A percentile compares a stretch with the other conserved stretches of the same genome.
phyloP scores from a whole-genome alignment of 1,140 invertebrate species.

The Archegozetes longisetosus region DNA sequence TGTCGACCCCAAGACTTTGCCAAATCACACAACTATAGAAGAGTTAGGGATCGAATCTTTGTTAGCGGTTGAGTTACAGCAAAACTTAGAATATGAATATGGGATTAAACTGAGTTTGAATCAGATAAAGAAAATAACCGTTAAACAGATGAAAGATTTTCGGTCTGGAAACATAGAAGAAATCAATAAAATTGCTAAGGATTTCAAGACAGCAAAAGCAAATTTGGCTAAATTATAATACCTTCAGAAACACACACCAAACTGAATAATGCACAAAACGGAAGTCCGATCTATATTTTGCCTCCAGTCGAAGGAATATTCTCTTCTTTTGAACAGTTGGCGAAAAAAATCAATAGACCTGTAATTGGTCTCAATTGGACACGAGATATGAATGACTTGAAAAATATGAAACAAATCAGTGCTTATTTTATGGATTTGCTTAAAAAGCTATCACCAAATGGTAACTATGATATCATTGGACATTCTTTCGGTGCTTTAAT shows the following conservation, averaged over 20 bases:
- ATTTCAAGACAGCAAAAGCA: not conserved
- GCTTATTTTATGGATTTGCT: constrained; percentile 1
- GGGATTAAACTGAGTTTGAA: constrained; percentile 39
- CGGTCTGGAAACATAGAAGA: constrained; percentile 21
- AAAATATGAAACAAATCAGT: not conserved
- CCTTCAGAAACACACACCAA: not conserved
- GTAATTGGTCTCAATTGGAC: constrained; percentile 15
- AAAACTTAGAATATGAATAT: constrained; percentile 78
- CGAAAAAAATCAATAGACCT: not conserved
- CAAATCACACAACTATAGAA: constrained; percentile 52
- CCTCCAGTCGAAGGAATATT: constrained; percentile 17
- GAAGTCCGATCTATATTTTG: constrained; percentile 13
- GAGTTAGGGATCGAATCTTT: constrained; percentile 82
- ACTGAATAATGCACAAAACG: not conserved
- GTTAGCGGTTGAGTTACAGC: constrained; percentile 95
- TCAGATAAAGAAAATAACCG: constrained; percentile 3
- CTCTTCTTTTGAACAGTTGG: constrained; percentile 24
- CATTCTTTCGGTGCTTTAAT: constrained; percentile 87
- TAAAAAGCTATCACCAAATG: constrained; percentile 3
- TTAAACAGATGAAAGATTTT: constrained; percentile 9
- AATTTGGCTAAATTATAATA: not conserved
- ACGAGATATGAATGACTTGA: not conserved
- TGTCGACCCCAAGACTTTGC: constrained; percentile 63
- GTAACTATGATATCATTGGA: constrained; percentile 58
- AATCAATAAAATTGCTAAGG: not conserved